A percentile compares a stretch with the other conserved stretches of the same genome.
Evolutionary conservation across 53 echinoderm and acorn worm genomes (phyloP).

Genomic region (Temnopleurus reevesii): DNA sequence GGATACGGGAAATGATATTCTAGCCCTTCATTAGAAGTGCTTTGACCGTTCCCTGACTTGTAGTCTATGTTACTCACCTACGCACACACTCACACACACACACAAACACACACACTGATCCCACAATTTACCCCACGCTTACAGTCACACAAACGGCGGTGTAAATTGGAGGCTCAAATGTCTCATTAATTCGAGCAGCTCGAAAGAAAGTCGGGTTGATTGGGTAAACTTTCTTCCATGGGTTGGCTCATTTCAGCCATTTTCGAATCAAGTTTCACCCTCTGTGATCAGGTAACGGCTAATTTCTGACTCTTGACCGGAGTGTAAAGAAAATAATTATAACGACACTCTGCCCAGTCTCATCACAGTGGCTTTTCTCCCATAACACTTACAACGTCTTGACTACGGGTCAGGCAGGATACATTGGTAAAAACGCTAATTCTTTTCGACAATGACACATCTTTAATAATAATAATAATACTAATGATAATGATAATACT

Average conservation of each 20-base stretch:
- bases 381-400: no score
- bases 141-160: constrained; percentile 13
- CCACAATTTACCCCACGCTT: not conserved
- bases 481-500: no score
- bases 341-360: not conserved
- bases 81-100: not conserved
- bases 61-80: no score
- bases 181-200: constrained; percentile 1
- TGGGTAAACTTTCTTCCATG: not conserved
- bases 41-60: constrained; percentile 23
- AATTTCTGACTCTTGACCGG: constrained; percentile 9
- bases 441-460: no score
- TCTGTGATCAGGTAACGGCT: not conserved
- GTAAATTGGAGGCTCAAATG: constrained; percentile 24
- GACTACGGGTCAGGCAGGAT: no score
- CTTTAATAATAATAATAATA: no score
- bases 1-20: constrained; percentile 30
- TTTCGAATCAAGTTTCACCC: not conserved
- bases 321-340: not conserved
- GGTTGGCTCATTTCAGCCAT: not conserved
- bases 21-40: constrained; percentile 8
- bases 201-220: not conserved
- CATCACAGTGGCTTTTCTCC: not conserved
- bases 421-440: no score
- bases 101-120: not conserved